Conservation (phyloP, 2,888 invertebrate species). For the Byasa hedistus region DNA sequence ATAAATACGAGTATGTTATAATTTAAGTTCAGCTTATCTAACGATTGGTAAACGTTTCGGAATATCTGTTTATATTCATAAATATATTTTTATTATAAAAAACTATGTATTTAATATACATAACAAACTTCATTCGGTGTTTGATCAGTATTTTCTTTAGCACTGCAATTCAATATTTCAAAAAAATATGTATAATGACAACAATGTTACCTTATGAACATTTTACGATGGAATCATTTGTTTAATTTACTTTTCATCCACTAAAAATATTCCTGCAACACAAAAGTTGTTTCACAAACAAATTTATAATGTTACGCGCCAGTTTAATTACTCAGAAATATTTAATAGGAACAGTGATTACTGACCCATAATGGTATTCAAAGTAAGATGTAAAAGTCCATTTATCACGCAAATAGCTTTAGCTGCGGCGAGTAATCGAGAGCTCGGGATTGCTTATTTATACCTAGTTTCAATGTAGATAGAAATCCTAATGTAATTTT, state of each 20-base stretch:
- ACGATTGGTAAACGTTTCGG: background rate
- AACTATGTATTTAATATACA: too few relatives aligned
- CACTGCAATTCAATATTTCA: background rate
- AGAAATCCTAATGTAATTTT: conserved; percentile 12
- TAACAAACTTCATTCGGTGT: background rate
- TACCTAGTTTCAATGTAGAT: conserved; percentile 4
- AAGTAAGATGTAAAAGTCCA: conserved; percentile 36
- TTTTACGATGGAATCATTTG: background rate
- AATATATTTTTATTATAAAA: too few relatives aligned
- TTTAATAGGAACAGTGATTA: conserved; percentile 33
- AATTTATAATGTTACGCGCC: conserved; percentile 30
- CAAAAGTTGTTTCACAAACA: background rate
- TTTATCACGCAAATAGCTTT: conserved; percentile 40
- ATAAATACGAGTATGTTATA: background rate
- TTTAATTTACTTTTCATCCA: background rate
- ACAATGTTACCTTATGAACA: background rate
- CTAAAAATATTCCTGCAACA: background rate
- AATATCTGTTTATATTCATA: too few relatives aligned
- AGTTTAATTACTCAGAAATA: conserved; percentile 45
- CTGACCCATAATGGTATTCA: conserved; percentile 39
- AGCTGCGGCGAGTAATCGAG: conserved; percentile 36
- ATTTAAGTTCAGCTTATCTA: background rate
- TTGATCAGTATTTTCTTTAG: background rate
- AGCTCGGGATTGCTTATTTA: conserved; percentile 24
- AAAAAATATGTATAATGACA: background rate